Percentiles rank a stretch among this genome's conserved stretches.
Conservation (phyloP, 2,797 vertebrate species). For the Pseudochirops cupreus region DNA sequence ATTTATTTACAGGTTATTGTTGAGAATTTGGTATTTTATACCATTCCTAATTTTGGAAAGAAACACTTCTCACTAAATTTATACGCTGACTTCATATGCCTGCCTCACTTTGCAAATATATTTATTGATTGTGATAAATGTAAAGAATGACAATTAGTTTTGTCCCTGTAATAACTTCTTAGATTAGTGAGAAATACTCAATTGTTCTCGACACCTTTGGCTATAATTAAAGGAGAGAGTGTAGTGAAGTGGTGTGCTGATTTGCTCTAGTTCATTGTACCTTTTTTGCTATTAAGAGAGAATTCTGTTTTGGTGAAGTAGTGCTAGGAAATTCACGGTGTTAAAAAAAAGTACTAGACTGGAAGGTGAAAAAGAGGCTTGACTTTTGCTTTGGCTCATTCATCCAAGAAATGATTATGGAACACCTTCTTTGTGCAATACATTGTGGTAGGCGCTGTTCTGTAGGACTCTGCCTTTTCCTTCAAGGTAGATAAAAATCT, state of each 20-base stretch:
- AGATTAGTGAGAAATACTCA: background rate
- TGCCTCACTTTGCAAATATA: background rate
- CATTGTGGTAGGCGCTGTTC: background rate
- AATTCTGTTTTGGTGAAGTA: background rate
- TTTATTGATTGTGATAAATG: background rate
- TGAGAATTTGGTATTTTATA: background rate
- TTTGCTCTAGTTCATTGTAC: background rate
- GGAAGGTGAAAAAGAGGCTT: background rate
- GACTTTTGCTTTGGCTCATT: background rate
- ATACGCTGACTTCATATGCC: background rate
- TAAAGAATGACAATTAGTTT: background rate
- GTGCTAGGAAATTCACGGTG: background rate
- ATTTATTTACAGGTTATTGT: background rate
- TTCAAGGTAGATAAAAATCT: background rate
- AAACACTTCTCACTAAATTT: background rate
- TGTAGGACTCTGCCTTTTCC: background rate
- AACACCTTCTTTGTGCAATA: background rate
- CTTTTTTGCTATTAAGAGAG: too few species aligned
- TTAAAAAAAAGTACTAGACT: background rate
- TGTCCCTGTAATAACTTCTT: background rate
- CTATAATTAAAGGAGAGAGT: background rate
- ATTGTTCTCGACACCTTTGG: background rate
- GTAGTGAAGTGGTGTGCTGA: background rate
- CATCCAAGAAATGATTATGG: background rate
- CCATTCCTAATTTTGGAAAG: background rate